Conservation (phyloP, 2,113 vertebrate species). For the Dunckerocampus dactyliophorus region DNA sequence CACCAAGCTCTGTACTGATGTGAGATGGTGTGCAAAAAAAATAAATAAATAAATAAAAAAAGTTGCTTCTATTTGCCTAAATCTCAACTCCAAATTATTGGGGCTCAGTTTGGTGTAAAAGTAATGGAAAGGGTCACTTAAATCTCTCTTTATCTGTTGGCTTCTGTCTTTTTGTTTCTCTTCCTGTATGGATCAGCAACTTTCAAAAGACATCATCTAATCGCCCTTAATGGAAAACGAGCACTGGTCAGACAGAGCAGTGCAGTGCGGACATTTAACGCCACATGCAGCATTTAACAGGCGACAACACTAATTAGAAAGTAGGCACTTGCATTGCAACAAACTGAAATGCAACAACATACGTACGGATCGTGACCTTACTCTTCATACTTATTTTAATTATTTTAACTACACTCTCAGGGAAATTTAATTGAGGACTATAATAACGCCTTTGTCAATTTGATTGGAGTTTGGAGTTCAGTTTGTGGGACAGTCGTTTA, state of each 20-base stretch:
- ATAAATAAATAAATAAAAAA: no score
- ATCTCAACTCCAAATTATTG: constrained; percentile 80
- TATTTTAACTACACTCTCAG: constrained; percentile 63
- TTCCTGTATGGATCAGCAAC: constrained; percentile 87
- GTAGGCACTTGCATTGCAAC: neutral
- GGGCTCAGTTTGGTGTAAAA: constrained; percentile 92
- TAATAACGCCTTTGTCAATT: constrained; percentile 88
- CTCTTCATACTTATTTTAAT: no score
- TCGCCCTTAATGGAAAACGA: constrained; percentile 83
- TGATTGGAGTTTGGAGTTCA: constrained; percentile 87
- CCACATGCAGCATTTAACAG: constrained; percentile 30
- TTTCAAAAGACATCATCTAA: constrained; percentile 94
- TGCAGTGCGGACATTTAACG: constrained; percentile 54
- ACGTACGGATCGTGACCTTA: neutral
- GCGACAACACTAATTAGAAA: constrained; percentile 11
- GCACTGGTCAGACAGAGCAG: constrained; percentile 74
- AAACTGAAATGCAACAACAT: neutral
- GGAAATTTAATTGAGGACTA: constrained; percentile 83
- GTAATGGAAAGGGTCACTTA: constrained; percentile 87
- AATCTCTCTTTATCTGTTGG: constrained; percentile 94
- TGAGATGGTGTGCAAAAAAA: neutral
- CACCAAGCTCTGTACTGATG: no score
- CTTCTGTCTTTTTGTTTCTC: constrained; percentile 72
- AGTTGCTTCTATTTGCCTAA: constrained; percentile 76
- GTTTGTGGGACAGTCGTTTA: constrained; percentile 86